phyloP scores from a whole-genome alignment of 2,797 vertebrate genomes.

The Betta splendens region DNA sequence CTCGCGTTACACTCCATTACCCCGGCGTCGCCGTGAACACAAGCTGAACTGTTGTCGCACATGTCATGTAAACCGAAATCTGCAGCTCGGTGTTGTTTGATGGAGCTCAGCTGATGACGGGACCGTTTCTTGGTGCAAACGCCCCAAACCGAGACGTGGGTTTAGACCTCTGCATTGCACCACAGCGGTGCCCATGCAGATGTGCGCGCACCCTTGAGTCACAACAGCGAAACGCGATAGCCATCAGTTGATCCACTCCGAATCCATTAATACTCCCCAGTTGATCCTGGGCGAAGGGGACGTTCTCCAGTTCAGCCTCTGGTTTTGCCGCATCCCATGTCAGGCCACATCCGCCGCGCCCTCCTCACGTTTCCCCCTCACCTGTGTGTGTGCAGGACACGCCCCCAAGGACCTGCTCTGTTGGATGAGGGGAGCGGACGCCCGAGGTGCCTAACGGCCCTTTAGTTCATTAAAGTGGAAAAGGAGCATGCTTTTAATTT shows the following conservation, averaged over 20 bases:
- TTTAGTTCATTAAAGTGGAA: neutral
- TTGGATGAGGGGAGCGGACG: neutral
- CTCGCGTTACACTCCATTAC: conserved; percentile 8
- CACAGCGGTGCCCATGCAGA: conserved; percentile 61
- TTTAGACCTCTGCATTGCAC: conserved; percentile 79
- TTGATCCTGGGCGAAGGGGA: conserved; percentile 67
- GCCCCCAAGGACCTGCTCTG: conserved; percentile 9
- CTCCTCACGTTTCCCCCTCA: conserved; percentile 47
- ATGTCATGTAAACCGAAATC: neutral
- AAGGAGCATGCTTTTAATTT: neutral
- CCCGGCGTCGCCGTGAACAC: conserved; percentile 15
- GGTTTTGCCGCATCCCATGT: conserved; percentile 50
- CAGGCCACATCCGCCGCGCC: conserved; percentile 50
- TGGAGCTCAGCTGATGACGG: conserved; percentile 3
- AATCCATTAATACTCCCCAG: conserved; percentile 76
- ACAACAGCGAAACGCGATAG: conserved; percentile 72
- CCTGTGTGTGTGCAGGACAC: conserved; percentile 46
- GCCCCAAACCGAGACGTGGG: conserved; percentile 37
- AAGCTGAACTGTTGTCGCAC: neutral
- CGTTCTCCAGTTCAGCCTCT: conserved; percentile 54
- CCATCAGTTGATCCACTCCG: conserved; percentile 76
- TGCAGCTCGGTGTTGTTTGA: conserved; percentile 19
- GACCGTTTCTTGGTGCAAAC: conserved; percentile 2
- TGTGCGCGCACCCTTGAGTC: conserved; percentile 62
- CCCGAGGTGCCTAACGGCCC: conserved; percentile 1